Evolutionary conservation across 2,888 invertebrate species (phyloP), one percentile per base, ranked within the genome.

Genomic region (Stegophylla sp.): DNA sequence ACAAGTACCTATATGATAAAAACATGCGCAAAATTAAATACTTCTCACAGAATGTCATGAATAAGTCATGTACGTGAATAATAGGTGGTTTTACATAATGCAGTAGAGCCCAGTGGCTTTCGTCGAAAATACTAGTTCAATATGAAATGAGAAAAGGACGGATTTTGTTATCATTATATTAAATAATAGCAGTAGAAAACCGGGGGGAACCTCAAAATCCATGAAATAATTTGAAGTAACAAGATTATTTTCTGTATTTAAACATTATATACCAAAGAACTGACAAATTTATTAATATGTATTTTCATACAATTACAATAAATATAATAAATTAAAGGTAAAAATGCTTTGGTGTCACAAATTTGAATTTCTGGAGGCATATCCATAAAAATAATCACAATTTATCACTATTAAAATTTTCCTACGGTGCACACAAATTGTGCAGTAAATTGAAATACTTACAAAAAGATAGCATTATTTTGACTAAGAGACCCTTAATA

Each of bases 311-410:
- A 26, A 28, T 26, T 61, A 61, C 28, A 61, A 61, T 61, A 28
- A 28, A 28, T 61, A 61, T n/a, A 15, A 61, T 34, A 17, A 61
- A 20, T 63, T 41, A 17, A n/a, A 41, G 41, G 41, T 34, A 41
- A 64, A 63, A 41, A 64, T n/a, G 1, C n/a, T 41, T 67, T 67
- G 67, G 67, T 67, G 67, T 67, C 45, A 26, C 43, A 43, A 67
- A 67, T 23, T 67, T 67, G 9, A 67, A 23, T 67, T 45, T 67
- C 67, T 45, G 45, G 45, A 67, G 67, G 45, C 26, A 26, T 67
- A 67, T 43, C 66, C 66, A 67, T 67, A 23, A 45, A 26, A 17
- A 48, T 26, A 45, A 67, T 45, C 67, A 67, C 10, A 67, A 48
- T 43, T 23, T n/a, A 67, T 26, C 45, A 26, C 67, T 67, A 26